Percentiles rank a stretch among this genome's conserved stretches.
Conservation (phyloP, 2,888 invertebrate species). For the Phasia obesa region DNA sequence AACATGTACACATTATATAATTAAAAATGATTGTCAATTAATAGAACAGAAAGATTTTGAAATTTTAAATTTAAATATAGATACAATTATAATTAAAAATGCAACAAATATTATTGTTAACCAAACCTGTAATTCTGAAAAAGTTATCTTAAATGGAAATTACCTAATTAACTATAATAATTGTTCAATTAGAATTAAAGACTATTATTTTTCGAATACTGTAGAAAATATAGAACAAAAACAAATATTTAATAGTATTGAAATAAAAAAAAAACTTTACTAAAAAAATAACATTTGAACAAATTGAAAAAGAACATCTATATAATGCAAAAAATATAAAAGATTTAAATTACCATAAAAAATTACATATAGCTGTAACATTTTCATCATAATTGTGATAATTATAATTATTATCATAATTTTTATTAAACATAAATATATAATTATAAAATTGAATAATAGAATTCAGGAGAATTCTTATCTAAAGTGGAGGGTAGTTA, state of each 20-base stretch:
- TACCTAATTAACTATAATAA: conserved; percentile 20
- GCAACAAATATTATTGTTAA: no score
- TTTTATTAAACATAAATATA: background rate
- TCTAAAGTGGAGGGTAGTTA: no score
- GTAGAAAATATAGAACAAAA: conserved; percentile 17
- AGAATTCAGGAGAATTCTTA: conserved; percentile 28
- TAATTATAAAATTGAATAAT: background rate
- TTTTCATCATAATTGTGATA: background rate
- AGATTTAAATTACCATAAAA: background rate
- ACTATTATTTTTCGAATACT: conserved; percentile 26
- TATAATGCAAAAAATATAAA: background rate
- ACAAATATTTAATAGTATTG: background rate
- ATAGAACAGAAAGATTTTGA: background rate
- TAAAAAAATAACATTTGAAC: no score
- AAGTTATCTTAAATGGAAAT: conserved; percentile 5
- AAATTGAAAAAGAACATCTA: background rate
- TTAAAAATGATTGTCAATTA: conserved; percentile 20
- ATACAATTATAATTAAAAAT: conserved; percentile 9
- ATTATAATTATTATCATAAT: background rate
- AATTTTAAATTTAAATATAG: no score
- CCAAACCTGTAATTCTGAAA: conserved; percentile 4
- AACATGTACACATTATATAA: conserved; percentile 2
- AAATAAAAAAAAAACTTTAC: background rate
- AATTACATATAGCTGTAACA: background rate
- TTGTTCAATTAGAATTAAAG: conserved; percentile 21